phyloP scores from a whole-genome alignment of 2,888 invertebrate species.

The Spisula solida region DNA sequence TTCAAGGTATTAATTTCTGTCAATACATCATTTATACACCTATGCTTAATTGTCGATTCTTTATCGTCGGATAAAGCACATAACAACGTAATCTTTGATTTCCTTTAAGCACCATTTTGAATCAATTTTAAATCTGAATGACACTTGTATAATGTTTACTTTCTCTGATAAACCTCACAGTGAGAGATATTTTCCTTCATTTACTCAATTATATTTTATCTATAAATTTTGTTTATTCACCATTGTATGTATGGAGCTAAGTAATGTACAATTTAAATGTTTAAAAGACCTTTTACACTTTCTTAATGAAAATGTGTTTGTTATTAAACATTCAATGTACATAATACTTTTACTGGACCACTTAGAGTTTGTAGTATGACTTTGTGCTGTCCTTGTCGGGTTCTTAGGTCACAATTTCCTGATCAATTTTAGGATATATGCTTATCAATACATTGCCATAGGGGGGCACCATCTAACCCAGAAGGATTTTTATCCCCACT shows the following conservation, averaged over 20 bases:
- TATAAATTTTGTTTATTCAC: conserved; percentile 7
- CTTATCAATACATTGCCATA: neutral
- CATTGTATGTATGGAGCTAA: neutral
- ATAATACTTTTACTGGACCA: neutral
- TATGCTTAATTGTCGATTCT: neutral
- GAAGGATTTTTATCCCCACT: too few relatives aligned
- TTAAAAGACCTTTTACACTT: conserved; percentile 12
- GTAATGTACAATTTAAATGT: conserved; percentile 3
- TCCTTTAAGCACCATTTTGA: neutral
- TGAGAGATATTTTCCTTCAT: neutral
- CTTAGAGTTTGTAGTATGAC: neutral
- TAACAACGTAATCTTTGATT: conserved; percentile 4
- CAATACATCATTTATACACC: neutral
- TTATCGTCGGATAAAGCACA: neutral
- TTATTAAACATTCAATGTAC: neutral
- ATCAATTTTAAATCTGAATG: conserved; percentile 20
- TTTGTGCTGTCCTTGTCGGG: neutral
- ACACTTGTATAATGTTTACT: conserved; percentile 3
- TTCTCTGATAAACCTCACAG: neutral
- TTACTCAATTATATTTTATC: neutral
- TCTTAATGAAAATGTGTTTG: neutral
- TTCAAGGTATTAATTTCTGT: neutral
- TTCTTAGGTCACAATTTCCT: too few relatives aligned
- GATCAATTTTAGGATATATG: neutral
- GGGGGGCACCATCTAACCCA: too few relatives aligned